Conservation (phyloP, 2,888 invertebrate species). For the Cephus runcator region DNA sequence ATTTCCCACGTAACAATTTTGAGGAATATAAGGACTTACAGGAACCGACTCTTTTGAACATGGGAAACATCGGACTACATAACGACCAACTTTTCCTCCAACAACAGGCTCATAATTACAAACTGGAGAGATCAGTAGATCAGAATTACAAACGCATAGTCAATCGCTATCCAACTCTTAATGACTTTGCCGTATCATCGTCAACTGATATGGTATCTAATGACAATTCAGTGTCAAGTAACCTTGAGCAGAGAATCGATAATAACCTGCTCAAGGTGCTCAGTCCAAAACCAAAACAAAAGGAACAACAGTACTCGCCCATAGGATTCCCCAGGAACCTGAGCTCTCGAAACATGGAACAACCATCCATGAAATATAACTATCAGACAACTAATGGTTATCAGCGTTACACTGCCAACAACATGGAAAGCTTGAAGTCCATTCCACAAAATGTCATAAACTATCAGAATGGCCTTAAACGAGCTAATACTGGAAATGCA, state of each 20-base stretch:
- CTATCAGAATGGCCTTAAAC: slow-evolving; percentile 51
- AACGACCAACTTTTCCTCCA: slow-evolving; percentile 41
- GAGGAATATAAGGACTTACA: slow-evolving; percentile 55
- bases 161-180: slow-evolving; percentile 44
- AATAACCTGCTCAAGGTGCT: slow-evolving; percentile 49
- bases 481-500: slow-evolving; percentile 34
- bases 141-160: slow-evolving; percentile 52
- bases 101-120: slow-evolving; percentile 38
- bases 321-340: slow-evolving; percentile 30
- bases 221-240: slow-evolving; percentile 36
- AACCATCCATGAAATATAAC: slow-evolving; percentile 49
- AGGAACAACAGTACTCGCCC: slow-evolving; percentile 27
- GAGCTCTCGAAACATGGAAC: slow-evolving; percentile 35
- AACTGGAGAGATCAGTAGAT: slow-evolving; percentile 49
- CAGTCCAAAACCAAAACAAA: slow-evolving; percentile 41
- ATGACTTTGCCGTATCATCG: slow-evolving; percentile 44
- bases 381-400: slow-evolving; percentile 50
- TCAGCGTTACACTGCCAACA: slow-evolving; percentile 54
- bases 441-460: slow-evolving; percentile 39
- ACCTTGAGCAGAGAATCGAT: slow-evolving; percentile 50
- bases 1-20: slow-evolving; percentile 47
- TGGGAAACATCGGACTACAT: slow-evolving; percentile 38
- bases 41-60: slow-evolving; percentile 43
- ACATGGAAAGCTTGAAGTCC: slow-evolving; percentile 49
- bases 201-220: slow-evolving; percentile 42